A percentile compares a stretch with the other conserved stretches of the same genome.
These are phyloP conservation scores for Huso huso DNA, from an alignment of 2,797 vertebrate genomes.

Conservation along the genomic window DNA sequence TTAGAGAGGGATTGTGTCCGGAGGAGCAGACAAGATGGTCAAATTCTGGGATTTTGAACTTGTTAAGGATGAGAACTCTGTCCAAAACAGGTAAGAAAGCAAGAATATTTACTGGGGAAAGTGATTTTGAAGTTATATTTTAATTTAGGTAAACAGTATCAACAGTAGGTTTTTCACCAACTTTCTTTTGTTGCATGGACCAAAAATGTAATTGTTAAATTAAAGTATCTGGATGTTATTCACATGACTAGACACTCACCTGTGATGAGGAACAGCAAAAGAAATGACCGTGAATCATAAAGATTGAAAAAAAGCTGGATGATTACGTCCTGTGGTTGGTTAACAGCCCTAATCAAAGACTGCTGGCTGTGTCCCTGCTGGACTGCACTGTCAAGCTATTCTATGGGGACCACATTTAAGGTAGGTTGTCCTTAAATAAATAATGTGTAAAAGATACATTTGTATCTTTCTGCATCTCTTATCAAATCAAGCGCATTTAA, in stretches of 20 bases:
- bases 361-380: constrained; percentile 81
- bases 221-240: constrained; percentile 5
- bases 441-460: background rate
- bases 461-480: background rate
- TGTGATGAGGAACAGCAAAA: constrained; percentile 41
- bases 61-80: constrained; percentile 65
- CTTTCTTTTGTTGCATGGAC: background rate
- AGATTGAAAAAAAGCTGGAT: no score
- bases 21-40: constrained; percentile 85
- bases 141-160: background rate
- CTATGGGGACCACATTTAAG: constrained; percentile 84
- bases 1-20: constrained; percentile 84
- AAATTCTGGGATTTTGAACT: constrained; percentile 98
- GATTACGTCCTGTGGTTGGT: constrained; percentile 87
- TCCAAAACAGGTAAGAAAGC: constrained; percentile 65
- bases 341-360: constrained; percentile 77
- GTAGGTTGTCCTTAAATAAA: constrained; percentile 39
- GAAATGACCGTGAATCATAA: constrained; percentile 80
- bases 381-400: constrained; percentile 95
- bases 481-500: background rate
- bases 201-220: background rate
- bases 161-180: background rate
- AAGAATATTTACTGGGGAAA: background rate
- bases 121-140: background rate
- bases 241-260: no score